A percentile compares a stretch with the other conserved stretches of the same genome.
phyloP scores from a whole-genome alignment of 2,113 vertebrate species.

The Elachura formosa region DNA sequence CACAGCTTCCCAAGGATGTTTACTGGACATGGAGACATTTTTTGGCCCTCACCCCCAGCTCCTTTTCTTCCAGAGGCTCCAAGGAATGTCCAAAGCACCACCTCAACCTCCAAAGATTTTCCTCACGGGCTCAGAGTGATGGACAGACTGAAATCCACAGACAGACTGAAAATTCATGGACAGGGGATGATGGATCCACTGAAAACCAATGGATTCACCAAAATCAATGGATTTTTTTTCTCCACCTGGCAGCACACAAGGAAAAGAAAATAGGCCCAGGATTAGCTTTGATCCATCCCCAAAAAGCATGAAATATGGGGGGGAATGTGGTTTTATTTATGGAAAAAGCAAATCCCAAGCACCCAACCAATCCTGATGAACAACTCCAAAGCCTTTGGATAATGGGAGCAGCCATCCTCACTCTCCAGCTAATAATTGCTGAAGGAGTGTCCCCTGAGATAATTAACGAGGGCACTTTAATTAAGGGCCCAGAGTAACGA shows the following conservation, averaged over 20 bases:
- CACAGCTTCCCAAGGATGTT: neutral
- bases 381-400: neutral
- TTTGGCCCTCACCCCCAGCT: neutral
- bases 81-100: rapidly evolving
- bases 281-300: neutral
- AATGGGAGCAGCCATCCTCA: neutral
- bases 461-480: conserved; percentile 53
- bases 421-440: neutral
- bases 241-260: rapidly evolving
- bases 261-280: no score
- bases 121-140: rapidly evolving
- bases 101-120: neutral
- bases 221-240: neutral
- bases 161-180: neutral
- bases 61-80: neutral
- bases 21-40: neutral
- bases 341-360: neutral
- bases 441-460: conserved; percentile 36
- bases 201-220: neutral
- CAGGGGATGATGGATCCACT: neutral
- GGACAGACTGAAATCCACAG: neutral
- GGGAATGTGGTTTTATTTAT: rapidly evolving
- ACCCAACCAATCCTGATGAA: neutral
- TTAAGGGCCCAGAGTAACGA: conserved; percentile 26
- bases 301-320: neutral